A percentile compares a stretch with the other conserved stretches of the same genome.
Conservation (phyloP, 2,888 invertebrate species). For the Leucophora obtusa region DNA sequence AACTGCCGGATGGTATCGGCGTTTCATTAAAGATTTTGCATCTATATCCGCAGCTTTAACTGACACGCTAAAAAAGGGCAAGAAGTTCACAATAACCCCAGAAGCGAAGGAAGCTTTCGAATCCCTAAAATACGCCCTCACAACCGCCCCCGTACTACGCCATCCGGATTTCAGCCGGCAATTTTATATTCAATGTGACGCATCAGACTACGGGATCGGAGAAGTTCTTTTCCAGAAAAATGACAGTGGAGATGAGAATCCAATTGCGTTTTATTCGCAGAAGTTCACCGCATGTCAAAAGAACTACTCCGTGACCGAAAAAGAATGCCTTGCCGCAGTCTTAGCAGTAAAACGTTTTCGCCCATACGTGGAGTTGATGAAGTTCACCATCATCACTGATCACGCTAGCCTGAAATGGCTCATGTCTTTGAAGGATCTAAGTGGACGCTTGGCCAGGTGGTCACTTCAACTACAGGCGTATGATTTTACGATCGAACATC, state of each 20-base stretch:
- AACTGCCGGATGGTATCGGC: slow-evolving; percentile 14
- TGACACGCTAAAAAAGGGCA: slow-evolving; percentile 23
- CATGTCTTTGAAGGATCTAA: slow-evolving; percentile 23
- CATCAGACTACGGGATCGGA: slow-evolving; percentile 8
- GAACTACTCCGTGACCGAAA: slow-evolving; percentile 40
- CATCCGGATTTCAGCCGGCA: slow-evolving; percentile 7
- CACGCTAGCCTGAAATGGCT: slow-evolving; percentile 21
- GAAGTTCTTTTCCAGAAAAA: slow-evolving; percentile 21
- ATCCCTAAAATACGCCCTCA: slow-evolving; percentile 10
- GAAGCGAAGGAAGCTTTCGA: slow-evolving; percentile 27
- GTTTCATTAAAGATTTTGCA: slow-evolving; percentile 41
- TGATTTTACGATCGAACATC: slow-evolving; percentile 23
- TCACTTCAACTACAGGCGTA: slow-evolving; percentile 18
- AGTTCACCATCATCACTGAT: slow-evolving; percentile 27
- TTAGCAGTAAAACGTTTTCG: slow-evolving; percentile 30
- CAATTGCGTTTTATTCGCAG: slow-evolving; percentile 19
- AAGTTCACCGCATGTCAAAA: slow-evolving; percentile 21
- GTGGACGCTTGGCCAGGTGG: slow-evolving; percentile 17
- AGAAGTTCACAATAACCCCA: not conserved
- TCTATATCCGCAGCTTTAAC: slow-evolving; percentile 16
- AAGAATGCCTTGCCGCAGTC: slow-evolving; percentile 25
- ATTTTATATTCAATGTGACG: slow-evolving; percentile 36
- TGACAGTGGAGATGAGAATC: not conserved
- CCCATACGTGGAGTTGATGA: slow-evolving; percentile 37
- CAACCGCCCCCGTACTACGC: not conserved